These are phyloP conservation scores for Melanocharis versteri DNA, from an alignment of 2,113 vertebrate species.

Conservation along the genomic window DNA sequence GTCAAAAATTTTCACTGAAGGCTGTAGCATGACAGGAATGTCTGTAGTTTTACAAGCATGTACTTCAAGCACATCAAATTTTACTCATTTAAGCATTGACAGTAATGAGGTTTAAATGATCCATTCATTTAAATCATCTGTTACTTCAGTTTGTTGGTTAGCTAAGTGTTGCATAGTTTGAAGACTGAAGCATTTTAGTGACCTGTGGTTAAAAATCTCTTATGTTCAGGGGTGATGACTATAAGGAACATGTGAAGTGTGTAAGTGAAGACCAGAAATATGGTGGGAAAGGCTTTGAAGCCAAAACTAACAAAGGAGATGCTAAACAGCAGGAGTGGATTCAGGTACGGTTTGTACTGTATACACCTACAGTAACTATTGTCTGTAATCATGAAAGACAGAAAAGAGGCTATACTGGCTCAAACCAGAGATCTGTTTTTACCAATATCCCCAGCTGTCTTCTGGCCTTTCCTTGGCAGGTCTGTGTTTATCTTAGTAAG, in stretches of 20 bases:
- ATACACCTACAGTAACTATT: not conserved
- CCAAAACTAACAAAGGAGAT: slow-evolving; percentile 88
- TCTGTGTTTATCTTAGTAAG: not conserved
- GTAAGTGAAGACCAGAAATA: slow-evolving; percentile 95
- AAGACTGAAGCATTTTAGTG: not conserved
- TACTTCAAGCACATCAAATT: not conserved
- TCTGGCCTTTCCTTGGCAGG: not conserved
- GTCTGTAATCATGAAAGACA: not conserved
- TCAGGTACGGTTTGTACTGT: slow-evolving; percentile 71
- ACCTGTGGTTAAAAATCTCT: not conserved
- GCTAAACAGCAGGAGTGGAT: slow-evolving; percentile 94
- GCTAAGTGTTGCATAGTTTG: not conserved
- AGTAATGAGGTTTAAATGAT: not conserved
- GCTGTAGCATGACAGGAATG: not conserved
- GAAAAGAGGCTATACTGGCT: not conserved
- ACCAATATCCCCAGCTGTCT: not conserved
- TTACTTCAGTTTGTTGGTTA: not conserved
- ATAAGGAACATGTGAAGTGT: slow-evolving; percentile 85
- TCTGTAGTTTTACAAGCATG: not conserved
- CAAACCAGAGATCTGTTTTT: not conserved
- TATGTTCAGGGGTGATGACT: slow-evolving; percentile 83
- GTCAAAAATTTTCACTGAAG: not conserved
- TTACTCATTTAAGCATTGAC: fast-evolving
- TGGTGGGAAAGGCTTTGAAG: slow-evolving; percentile 89
- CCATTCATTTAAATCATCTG: fast-evolving